Evolutionary conservation across 2,888 invertebrate genomes (phyloP).

Genomic region (Myopa tessellatipennis): DNA sequence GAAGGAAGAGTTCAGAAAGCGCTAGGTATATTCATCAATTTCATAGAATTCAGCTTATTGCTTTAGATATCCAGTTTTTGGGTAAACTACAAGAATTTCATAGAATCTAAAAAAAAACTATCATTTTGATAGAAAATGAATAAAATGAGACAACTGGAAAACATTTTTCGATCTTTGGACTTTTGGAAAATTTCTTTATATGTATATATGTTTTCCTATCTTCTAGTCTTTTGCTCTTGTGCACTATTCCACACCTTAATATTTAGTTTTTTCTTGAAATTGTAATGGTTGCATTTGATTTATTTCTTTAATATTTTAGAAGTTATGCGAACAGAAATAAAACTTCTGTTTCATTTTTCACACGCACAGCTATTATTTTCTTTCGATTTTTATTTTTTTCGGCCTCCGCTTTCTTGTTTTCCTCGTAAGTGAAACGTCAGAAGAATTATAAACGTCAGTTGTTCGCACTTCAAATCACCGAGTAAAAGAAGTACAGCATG

Average conservation of each 20-base stretch:
- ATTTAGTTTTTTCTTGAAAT: not conserved
- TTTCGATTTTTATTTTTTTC: slow-evolving; percentile 13
- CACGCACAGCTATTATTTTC: slow-evolving; percentile 8
- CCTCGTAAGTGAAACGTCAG: slow-evolving; percentile 25
- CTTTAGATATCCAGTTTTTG: too few relatives aligned
- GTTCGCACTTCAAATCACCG: too few relatives aligned
- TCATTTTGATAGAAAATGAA: not conserved
- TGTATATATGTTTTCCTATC: too few relatives aligned
- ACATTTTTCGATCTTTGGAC: not conserved
- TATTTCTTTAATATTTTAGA: not conserved
- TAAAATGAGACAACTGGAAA: not conserved
- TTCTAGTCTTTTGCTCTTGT: slow-evolving; percentile 21
- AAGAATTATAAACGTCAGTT: not conserved
- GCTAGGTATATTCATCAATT: too few relatives aligned
- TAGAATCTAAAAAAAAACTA: too few relatives aligned
- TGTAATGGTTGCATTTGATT: not conserved
- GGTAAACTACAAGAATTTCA: too few relatives aligned
- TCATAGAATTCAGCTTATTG: too few relatives aligned
- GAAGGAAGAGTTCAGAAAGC: too few relatives aligned
- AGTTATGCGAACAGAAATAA: slow-evolving; percentile 21
- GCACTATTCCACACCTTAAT: not conserved
- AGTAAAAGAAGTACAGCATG: too few relatives aligned
- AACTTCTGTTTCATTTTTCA: slow-evolving; percentile 26
- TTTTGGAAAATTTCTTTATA: slow-evolving; percentile 27
- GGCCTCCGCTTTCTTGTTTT: slow-evolving; percentile 26